Base-by-base conservation (phyloP, 2,888 invertebrate species). In the Pyralis farinalis region DNA sequence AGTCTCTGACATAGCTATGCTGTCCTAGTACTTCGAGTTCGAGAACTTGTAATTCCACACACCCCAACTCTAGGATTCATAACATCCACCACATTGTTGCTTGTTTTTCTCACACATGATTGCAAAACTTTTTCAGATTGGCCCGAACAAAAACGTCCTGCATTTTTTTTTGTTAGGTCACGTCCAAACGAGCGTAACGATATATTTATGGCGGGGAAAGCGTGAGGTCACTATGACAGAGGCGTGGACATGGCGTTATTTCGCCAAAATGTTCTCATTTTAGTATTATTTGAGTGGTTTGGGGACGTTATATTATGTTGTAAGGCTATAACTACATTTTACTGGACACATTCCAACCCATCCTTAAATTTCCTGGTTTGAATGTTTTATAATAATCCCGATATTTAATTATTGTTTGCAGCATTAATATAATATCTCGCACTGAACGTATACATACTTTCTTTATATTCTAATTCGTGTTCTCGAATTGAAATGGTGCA, bases 91-190 rank as follows among this genome's bases (percentile, higher is more conserved):
- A n/a, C n/a, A n/a, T n/a, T n/a, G 21, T 58, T 47, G 44, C 64
- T 69, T 71, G 72, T 75, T 81, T 76, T 72, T 63, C 52, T 54
- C 54, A 54, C 63, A 56, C 68, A 64, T 77, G 77, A 83, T 82
- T 80, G 75, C 69, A 27, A 78, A 83, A 83, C 63, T 81, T 82
- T 63, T 56, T 64, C 63, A 64, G 67, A 55, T 60, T 59, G 59
- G 50, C 52, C 53, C 51, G 55, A 48, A 56, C 67, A 77, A 81
- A 79, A 82, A 78, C 55, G 58, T 58, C 51, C 51, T 52, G 65
- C 63, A 61, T 55, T 68, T 78, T 16, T 16, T 80, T 80, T 71
- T 72, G 65, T 55, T 58, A 58, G 58, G 58, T 47, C 53, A 46
- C 53, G 54, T 47, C 47, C 55, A 67, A 71, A 70, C 65, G 65